Conservation (phyloP, 1,140 invertebrate genomes). For the Nylanderia fulva region DNA sequence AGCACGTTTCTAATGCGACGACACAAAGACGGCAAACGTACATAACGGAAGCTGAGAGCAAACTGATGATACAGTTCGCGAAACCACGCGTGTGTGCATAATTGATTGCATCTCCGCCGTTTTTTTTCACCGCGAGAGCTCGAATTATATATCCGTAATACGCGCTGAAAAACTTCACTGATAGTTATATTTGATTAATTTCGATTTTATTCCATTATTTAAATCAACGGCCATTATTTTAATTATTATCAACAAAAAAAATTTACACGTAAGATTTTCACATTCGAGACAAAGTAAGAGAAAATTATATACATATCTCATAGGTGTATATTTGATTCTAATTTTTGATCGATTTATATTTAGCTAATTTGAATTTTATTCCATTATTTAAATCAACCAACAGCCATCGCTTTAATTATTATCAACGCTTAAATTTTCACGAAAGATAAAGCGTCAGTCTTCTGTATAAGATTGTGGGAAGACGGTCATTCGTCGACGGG, state of each 20-base stretch:
- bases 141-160: no score
- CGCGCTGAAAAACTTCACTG: no score
- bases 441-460: conserved; percentile 1
- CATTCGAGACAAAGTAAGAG: no score
- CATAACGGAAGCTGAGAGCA: conserved; percentile 13
- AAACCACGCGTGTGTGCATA: conserved; percentile 13
- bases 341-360: not conserved
- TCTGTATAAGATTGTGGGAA: conserved; percentile 19
- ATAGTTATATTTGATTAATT: no score
- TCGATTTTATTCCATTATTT: no score
- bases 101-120: not conserved
- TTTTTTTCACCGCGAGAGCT: no score
- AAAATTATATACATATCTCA: no score
- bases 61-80: conserved; percentile 32
- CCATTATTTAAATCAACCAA: not conserved
- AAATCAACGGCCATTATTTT: no score
- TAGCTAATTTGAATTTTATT: not conserved
- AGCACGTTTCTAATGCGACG: conserved; percentile 53
- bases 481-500: not conserved
- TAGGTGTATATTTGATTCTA: not conserved
- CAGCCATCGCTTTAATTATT: no score
- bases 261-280: no score
- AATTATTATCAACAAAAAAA: no score
- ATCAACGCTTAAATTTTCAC: not conserved
- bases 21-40: conserved; percentile 48